Evolutionary conservation across 2,888 invertebrate species (phyloP).

Genomic region (Asteroscopus sphinx): DNA sequence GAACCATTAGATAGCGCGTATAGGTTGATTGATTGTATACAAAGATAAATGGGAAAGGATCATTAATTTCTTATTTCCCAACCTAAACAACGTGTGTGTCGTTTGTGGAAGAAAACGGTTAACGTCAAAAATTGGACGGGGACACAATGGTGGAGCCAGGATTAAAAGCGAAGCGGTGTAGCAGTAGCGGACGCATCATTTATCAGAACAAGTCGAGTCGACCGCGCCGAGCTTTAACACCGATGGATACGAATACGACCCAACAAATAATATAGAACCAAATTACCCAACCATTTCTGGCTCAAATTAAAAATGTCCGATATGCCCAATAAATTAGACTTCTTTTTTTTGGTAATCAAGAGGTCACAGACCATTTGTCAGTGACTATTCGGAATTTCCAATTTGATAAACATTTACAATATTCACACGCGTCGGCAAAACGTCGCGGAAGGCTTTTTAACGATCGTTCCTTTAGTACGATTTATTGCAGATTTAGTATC

Average conservation of each 20-base stretch:
- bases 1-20: conserved; percentile 70
- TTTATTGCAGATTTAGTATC: conserved; percentile 47
- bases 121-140: conserved; percentile 83
- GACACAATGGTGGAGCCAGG: conserved; percentile 84
- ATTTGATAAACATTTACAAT: conserved; percentile 47
- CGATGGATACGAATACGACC: conserved; percentile 67
- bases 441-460: conserved; percentile 35
- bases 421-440: conserved; percentile 31
- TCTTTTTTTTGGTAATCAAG: conserved; percentile 51
- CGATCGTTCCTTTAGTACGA: conserved; percentile 19
- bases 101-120: conserved; percentile 77
- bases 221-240: conserved; percentile 66
- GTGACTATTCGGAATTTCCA: conserved; percentile 37
- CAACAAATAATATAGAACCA: conserved; percentile 62
- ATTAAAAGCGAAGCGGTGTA: conserved; percentile 89
- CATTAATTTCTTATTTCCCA: conserved; percentile 85
- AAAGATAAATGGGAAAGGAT: conserved; percentile 76
- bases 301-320: conserved; percentile 46
- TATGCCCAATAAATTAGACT: conserved; percentile 47
- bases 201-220: conserved; percentile 80
- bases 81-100: conserved; percentile 77
- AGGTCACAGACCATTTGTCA: conserved; percentile 53
- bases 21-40: conserved; percentile 77
- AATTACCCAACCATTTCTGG: conserved; percentile 41
- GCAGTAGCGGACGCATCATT: conserved; percentile 85